Evolutionary conservation across 1,140 invertebrate genomes (phyloP).

Genomic region (Pogonomyrmex barbatus): DNA sequence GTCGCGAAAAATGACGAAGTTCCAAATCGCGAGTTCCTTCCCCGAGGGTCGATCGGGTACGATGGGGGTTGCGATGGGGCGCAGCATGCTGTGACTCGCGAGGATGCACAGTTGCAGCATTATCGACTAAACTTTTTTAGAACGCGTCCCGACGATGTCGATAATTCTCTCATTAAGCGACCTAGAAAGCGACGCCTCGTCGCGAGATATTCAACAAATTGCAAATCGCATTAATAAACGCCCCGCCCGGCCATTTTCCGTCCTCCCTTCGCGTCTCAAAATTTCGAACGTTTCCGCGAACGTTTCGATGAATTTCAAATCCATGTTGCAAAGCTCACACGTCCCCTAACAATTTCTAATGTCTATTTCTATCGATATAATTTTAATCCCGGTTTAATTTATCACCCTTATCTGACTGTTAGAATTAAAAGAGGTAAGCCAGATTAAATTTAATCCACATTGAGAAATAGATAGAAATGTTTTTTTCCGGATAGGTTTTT

Average conservation of each 20-base stretch:
- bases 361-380: no score
- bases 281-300: background rate
- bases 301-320: no score
- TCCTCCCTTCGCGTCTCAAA: background rate
- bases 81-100: conserved; percentile 20
- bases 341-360: no score
- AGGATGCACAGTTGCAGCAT: conserved; percentile 46
- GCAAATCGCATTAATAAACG: conserved; percentile 26
- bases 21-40: background rate
- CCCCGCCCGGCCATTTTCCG: background rate
- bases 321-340: no score
- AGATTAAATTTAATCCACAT: no score
- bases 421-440: no score
- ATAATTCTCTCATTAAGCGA: conserved; percentile 59
- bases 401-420: no score
- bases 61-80: background rate
- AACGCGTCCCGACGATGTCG: conserved; percentile 44
- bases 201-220: conserved; percentile 27
- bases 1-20: background rate
- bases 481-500: no score
- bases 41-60: background rate
- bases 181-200: conserved; percentile 49
- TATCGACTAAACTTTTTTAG: conserved; percentile 63
- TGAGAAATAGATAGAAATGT: no score
- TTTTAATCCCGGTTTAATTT: no score